Evolutionary conservation across 2,113 vertebrate species (phyloP).

Genomic region (Lepus timidus): DNA sequence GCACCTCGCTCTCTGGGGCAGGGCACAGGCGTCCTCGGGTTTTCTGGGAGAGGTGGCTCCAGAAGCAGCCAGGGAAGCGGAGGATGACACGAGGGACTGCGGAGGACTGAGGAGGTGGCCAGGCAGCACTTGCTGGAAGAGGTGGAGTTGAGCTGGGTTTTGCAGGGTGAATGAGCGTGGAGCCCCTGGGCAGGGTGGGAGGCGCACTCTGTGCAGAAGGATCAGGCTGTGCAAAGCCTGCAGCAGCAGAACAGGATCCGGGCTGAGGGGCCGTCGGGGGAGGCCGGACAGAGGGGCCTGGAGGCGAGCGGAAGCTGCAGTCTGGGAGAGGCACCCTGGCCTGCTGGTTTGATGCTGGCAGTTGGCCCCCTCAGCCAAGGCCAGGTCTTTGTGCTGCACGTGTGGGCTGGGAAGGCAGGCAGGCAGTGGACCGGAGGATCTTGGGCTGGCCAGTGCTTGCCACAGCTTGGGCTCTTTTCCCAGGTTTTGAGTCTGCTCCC

Average conservation of each 20-base stretch:
- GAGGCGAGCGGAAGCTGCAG: neutral
- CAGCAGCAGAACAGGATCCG: neutral
- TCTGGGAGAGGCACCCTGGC: neutral
- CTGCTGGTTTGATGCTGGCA: neutral
- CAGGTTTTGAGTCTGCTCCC: neutral
- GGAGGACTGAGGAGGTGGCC: neutral
- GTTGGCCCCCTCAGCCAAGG: neutral
- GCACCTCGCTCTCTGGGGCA: neutral
- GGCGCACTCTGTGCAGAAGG: neutral
- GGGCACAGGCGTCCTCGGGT: neutral
- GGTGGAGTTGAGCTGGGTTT: neutral
- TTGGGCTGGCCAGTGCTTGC: neutral
- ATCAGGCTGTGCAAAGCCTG: neutral
- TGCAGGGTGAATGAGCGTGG: neutral
- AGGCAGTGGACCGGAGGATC: too few species aligned
- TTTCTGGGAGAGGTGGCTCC: neutral
- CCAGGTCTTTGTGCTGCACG: neutral
- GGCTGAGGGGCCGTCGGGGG: neutral
- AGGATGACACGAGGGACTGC: neutral
- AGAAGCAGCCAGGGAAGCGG: neutral
- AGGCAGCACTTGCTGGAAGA: conserved; percentile 18
- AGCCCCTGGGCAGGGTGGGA: neutral
- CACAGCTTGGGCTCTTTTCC: neutral
- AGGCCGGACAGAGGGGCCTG: neutral
- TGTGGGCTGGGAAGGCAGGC: neutral